Evolutionary conservation across 2,113 vertebrate species (phyloP).

Genomic region (Rhodinocichla rosea): DNA sequence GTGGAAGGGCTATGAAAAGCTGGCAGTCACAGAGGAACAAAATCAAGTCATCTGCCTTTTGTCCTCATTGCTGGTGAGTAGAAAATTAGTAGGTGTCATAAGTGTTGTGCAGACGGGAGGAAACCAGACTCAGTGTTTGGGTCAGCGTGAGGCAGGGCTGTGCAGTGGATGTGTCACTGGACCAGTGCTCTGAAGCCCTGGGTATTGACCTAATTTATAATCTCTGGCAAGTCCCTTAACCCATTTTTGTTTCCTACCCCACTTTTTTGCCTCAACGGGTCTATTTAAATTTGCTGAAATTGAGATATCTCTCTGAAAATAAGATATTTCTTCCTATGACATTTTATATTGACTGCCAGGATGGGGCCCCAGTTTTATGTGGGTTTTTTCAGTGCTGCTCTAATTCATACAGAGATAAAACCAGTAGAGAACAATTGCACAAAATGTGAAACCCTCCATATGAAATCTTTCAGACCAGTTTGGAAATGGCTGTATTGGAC

Average conservation of each 20-base stretch:
- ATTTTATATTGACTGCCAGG: not conserved
- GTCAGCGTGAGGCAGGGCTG: not conserved
- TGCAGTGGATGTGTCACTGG: not conserved
- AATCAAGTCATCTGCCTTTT: conserved; percentile 22
- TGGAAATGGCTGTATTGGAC: not conserved
- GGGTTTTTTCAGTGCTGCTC: not conserved
- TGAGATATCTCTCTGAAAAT: not conserved
- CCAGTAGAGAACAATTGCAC: not conserved
- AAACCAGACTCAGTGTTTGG: not conserved
- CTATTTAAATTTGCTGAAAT: not conserved
- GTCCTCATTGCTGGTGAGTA: not conserved
- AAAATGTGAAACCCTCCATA: not conserved
- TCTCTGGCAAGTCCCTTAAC: not conserved
- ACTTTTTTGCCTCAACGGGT: not conserved
- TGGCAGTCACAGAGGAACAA: not conserved
- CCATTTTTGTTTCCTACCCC: not conserved
- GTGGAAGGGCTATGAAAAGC: not conserved
- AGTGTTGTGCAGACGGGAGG: not conserved
- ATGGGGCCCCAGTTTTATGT: not conserved
- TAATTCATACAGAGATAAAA: not conserved
- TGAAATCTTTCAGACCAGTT: not conserved
- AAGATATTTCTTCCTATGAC: not conserved
- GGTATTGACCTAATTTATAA: not conserved
- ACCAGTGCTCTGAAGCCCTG: not conserved
- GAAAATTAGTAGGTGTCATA: not conserved